Evolutionary conservation across 2,113 vertebrate species (phyloP).

Genomic region (Ellobius talpinus): DNA sequence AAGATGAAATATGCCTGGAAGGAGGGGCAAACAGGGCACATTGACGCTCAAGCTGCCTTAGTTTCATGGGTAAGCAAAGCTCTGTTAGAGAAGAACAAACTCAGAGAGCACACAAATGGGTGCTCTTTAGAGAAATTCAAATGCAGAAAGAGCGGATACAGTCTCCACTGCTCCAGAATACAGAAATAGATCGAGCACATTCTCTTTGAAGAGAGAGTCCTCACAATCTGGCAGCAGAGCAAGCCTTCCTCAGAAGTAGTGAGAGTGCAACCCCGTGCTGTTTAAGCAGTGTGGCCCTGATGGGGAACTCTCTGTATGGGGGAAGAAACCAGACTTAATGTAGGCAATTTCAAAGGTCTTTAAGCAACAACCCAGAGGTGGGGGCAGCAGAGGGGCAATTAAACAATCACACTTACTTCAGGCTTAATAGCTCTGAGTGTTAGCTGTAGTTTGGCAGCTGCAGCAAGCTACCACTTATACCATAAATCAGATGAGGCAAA

Average conservation of each 20-base stretch:
- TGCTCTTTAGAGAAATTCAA: neutral
- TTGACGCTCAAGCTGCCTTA: neutral
- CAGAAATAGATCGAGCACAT: neutral
- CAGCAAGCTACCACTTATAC: neutral
- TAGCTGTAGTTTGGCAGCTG: constrained; percentile 13
- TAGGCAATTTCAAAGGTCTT: neutral
- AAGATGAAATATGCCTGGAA: neutral
- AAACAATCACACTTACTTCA: neutral
- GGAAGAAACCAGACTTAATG: neutral
- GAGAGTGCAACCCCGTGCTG: neutral
- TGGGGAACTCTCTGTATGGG: neutral
- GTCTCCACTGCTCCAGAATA: neutral
- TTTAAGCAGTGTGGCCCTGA: neutral
- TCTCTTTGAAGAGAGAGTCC: neutral
- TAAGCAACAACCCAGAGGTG: neutral
- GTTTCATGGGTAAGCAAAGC: neutral
- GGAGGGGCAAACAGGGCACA: neutral
- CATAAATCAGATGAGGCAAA: neutral
- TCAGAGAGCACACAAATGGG: neutral
- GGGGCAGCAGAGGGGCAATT: neutral
- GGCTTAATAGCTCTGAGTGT: neutral
- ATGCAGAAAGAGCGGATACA: neutral
- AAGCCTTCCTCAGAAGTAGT: neutral
- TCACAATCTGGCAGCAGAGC: neutral
- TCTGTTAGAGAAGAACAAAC: neutral